Percentiles rank a stretch among this genome's conserved stretches.
phyloP scores from a whole-genome alignment of 2,113 vertebrate genomes.

The Chaetorhynchus papuensis region DNA sequence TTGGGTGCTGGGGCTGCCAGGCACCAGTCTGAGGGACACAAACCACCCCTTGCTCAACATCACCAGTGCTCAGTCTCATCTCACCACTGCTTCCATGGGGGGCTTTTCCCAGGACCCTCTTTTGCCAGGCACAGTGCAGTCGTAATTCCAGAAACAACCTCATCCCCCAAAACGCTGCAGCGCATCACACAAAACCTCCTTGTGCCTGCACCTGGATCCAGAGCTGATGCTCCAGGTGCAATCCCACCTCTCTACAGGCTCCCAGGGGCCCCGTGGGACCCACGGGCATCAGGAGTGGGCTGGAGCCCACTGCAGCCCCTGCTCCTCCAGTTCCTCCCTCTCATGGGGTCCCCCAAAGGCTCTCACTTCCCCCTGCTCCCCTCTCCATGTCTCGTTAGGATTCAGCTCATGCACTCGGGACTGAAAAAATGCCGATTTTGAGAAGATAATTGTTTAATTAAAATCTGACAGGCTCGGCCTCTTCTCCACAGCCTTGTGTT shows the following conservation, averaged over 20 bases:
- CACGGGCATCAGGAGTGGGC: not conserved
- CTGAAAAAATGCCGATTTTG: not conserved
- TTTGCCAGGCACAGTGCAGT: not conserved
- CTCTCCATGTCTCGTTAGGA: not conserved
- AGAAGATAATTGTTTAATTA: conserved; percentile 62
- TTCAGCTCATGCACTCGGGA: not conserved
- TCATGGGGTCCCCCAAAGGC: not conserved
- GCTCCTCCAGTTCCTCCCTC: not conserved
- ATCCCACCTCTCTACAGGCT: not conserved
- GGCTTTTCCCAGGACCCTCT: not conserved
- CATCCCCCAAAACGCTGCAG: not conserved
- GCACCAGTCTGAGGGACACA: not conserved
- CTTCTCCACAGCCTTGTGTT: not conserved
- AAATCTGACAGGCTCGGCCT: conserved; percentile 5
- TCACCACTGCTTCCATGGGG: not conserved
- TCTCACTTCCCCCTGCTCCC: not conserved
- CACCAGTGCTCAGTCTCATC: not conserved
- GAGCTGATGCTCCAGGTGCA: not conserved
- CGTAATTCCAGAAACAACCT: not conserved
- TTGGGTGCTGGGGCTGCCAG: not conserved
- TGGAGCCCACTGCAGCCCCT: not conserved
- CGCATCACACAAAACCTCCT: not conserved
- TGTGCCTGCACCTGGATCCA: accelerated
- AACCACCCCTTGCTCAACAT: not conserved
- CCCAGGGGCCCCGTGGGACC: not conserved